A percentile compares a stretch with the other conserved stretches of the same genome.
Evolutionary conservation across 2,888 invertebrate genomes (phyloP).

Genomic region (Trachelus stipa): DNA sequence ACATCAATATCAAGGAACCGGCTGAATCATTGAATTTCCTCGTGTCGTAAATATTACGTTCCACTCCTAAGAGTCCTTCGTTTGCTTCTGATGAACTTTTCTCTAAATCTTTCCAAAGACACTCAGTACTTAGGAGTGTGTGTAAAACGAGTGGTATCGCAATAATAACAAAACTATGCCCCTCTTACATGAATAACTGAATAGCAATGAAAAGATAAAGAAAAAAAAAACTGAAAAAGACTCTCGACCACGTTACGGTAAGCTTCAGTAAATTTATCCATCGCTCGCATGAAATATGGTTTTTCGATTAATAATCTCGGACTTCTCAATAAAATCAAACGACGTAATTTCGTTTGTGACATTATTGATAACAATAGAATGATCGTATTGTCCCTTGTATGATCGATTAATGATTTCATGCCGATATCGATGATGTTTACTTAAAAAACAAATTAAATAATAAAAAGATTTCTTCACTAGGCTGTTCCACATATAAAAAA

Average conservation of each 20-base stretch:
- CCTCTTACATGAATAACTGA: neutral
- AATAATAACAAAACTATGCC: neutral
- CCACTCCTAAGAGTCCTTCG: neutral
- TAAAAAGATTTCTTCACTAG: neutral
- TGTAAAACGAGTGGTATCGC: neutral
- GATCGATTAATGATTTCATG: neutral
- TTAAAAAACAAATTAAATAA: neutral
- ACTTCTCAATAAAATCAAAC: neutral
- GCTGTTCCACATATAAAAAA: neutral
- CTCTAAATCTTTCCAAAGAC: neutral
- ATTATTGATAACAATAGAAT: neutral
- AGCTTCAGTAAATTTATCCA: neutral
- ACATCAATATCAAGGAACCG: neutral
- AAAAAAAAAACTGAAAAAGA: neutral
- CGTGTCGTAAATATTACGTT: neutral
- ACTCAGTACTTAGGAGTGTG: neutral
- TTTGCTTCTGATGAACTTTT: too few species aligned
- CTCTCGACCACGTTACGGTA: neutral
- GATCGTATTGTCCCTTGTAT: neutral
- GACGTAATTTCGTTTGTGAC: neutral
- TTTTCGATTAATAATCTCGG: neutral
- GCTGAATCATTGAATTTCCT: neutral
- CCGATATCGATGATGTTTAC: neutral
- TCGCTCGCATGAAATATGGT: neutral
- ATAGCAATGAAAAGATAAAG: neutral